Evolutionary conservation across 1,140 invertebrate species (phyloP).

Genomic region (Zeugodacus cucurbitae): DNA sequence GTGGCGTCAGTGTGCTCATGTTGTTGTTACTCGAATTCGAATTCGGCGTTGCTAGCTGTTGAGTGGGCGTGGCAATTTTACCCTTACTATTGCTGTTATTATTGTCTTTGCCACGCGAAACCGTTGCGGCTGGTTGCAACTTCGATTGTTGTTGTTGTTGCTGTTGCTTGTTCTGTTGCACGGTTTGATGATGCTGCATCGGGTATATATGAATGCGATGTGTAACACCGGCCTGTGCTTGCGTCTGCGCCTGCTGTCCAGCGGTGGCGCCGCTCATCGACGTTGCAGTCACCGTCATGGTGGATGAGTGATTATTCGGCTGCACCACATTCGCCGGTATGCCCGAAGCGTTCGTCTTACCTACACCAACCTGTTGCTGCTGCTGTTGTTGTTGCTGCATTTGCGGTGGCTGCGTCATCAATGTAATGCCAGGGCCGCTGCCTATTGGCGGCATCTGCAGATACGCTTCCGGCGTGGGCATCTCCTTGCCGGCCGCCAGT

Average conservation of each 20-base stretch:
- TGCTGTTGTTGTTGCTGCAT: conserved; percentile 48
- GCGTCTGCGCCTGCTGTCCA: not conserved
- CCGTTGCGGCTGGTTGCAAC: conserved; percentile 40
- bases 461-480: conserved; percentile 68
- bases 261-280: not conserved
- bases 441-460: conserved; percentile 42
- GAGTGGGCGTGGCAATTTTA: conserved; percentile 43
- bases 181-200: conserved; percentile 61
- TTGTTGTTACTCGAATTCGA: conserved; percentile 44
- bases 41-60: conserved; percentile 47
- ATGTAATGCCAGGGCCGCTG: conserved; percentile 51
- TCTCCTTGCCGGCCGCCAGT: conserved; percentile 71
- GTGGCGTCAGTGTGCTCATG: not conserved
- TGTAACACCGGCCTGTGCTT: conserved; percentile 48
- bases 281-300: not conserved
- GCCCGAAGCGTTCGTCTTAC: conserved; percentile 33
- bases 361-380: conserved; percentile 28
- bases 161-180: conserved; percentile 50
- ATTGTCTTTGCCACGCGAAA: conserved; percentile 17
- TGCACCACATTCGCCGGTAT: conserved; percentile 61
- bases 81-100: conserved; percentile 8
- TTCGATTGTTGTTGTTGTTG: conserved; percentile 47
- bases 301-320: conserved; percentile 60
- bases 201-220: conserved; percentile 64
- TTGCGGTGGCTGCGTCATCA: conserved; percentile 47